Evolutionary conservation across 2,797 vertebrate genomes (phyloP).

Genomic region (Eulemur albifrons): DNA sequence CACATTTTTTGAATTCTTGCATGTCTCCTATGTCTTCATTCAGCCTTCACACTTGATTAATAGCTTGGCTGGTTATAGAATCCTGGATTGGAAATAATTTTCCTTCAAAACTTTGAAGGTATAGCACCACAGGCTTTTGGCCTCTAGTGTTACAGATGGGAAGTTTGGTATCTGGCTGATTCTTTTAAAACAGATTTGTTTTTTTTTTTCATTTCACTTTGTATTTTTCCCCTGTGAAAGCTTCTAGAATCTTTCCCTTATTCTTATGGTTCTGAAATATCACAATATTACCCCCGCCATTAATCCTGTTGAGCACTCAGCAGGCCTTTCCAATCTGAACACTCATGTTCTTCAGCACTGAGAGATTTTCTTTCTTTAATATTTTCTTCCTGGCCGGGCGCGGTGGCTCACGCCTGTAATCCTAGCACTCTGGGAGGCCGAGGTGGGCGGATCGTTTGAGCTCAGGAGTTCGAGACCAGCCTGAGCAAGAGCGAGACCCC

Average conservation of each 20-base stretch:
- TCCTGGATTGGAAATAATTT: slow-evolving; percentile 52
- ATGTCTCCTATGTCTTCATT: slow-evolving; percentile 46
- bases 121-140: neutral
- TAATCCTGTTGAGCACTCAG: neutral
- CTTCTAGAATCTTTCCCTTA: neutral
- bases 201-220: slow-evolving; percentile 21
- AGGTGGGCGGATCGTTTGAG: no score
- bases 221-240: neutral
- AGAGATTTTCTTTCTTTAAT: neutral
- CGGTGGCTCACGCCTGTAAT: no score
- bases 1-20: slow-evolving; percentile 48
- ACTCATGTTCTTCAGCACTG: neutral
- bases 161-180: neutral
- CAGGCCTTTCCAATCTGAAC: neutral
- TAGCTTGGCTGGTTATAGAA: slow-evolving; percentile 68
- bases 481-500: no score
- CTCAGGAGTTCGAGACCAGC: no score
- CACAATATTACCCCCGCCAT: neutral
- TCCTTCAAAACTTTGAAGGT: neutral
- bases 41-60: slow-evolving; percentile 46
- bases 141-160: neutral
- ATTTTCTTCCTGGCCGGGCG: neutral
- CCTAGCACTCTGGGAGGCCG: no score
- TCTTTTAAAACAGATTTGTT: neutral
- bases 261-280: neutral